phyloP scores from a whole-genome alignment of 2,888 invertebrate genomes.

The Argynnis bischoffii region DNA sequence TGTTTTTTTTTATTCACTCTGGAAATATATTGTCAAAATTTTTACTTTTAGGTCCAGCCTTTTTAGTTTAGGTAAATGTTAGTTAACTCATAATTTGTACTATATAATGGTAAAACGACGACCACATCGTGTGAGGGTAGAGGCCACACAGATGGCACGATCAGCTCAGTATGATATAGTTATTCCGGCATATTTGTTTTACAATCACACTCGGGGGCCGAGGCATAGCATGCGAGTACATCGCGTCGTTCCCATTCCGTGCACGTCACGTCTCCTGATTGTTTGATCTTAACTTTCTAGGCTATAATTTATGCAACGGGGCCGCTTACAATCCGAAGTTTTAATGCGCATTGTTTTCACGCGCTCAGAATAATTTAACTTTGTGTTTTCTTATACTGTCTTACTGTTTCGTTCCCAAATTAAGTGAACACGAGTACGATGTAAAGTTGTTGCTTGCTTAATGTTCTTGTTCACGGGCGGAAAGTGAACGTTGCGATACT shows the following conservation, averaged over 20 bases:
- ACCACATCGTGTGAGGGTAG: too few relatives aligned
- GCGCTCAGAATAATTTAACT: conserved; percentile 44
- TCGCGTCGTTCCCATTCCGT: conserved; percentile 31
- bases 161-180: too few relatives aligned
- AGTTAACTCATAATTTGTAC: too few relatives aligned
- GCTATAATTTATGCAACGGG: conserved; percentile 49
- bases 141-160: too few relatives aligned
- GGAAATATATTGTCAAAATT: too few relatives aligned
- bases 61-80: too few relatives aligned
- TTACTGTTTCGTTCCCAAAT: conserved; percentile 22
- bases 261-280: conserved; percentile 40
- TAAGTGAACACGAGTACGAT: conserved; percentile 17
- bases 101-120: too few relatives aligned
- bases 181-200: too few relatives aligned
- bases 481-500: not conserved
- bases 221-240: conserved; percentile 5
- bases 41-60: too few relatives aligned
- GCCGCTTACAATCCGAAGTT: conserved; percentile 49
- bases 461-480: conserved; percentile 7
- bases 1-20: too few relatives aligned
- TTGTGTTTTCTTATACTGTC: conserved; percentile 31
- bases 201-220: too few relatives aligned
- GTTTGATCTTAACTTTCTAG: conserved; percentile 40
- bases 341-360: conserved; percentile 47
- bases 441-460: conserved; percentile 16